Evolutionary conservation across 2,113 vertebrate genomes (phyloP).

Genomic region (Anas platyrhynchos): DNA sequence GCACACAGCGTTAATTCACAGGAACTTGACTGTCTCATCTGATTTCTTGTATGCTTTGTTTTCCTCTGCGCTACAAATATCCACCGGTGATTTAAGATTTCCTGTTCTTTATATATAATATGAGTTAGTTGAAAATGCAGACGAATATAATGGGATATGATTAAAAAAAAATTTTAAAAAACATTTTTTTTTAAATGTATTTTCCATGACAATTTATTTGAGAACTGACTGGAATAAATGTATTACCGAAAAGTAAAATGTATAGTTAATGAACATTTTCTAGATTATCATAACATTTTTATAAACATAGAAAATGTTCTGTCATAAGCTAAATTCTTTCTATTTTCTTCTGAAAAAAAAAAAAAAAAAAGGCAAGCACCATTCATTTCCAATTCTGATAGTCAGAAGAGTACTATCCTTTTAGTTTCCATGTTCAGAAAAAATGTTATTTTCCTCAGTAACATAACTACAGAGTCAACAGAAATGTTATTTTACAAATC

Average conservation of each 20-base stretch:
- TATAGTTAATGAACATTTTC: background rate
- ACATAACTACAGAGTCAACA: background rate
- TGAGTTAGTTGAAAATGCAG: too few relatives aligned
- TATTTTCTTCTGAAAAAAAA: background rate
- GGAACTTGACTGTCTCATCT: background rate
- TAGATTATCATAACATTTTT: background rate
- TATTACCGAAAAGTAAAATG: background rate
- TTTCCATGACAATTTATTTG: background rate
- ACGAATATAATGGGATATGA: too few relatives aligned
- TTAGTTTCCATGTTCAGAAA: background rate
- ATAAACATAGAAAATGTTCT: background rate
- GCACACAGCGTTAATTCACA: background rate
- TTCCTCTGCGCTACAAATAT: too few relatives aligned
- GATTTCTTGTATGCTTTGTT: background rate
- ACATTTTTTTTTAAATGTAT: too few relatives aligned
- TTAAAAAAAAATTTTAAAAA: too few relatives aligned
- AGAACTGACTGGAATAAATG: background rate
- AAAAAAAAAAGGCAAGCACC: background rate
- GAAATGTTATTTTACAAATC: background rate
- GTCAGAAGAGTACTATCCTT: background rate
- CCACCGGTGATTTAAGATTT: too few relatives aligned
- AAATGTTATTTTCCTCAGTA: background rate
- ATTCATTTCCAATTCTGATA: background rate
- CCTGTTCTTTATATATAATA: too few relatives aligned
- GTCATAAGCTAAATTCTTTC: background rate